Conservation (phyloP, 2,888 invertebrate species). For the Xestia xanthographa region DNA sequence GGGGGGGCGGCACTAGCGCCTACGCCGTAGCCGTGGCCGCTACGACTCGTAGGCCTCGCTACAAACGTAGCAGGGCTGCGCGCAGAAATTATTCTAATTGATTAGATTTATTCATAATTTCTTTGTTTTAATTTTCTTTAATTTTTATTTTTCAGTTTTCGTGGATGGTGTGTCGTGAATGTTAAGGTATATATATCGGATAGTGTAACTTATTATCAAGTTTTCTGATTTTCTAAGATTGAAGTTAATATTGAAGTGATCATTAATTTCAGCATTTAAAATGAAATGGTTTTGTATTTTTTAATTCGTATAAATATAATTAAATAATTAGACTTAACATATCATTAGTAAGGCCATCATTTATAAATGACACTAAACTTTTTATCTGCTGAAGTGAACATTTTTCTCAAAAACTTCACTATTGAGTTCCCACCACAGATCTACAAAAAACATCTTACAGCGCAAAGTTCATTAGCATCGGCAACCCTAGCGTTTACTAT, state of each 20-base stretch:
- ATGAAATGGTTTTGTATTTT: background rate
- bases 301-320: background rate
- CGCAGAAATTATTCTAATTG: conserved; percentile 63
- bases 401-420: conserved; percentile 8
- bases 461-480: conserved; percentile 88
- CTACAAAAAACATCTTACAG: conserved; percentile 74
- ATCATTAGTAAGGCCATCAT: background rate
- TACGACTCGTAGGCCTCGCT: conserved; percentile 77
- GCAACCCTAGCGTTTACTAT: conserved; percentile 88
- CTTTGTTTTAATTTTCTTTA: conserved; percentile 14
- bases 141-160: background rate
- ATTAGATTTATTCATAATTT: conserved; percentile 63
- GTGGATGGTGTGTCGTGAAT: rapidly evolving
- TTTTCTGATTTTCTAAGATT: background rate
- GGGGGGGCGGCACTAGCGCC: conserved; percentile 78
- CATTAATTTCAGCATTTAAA: background rate
- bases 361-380: no score
- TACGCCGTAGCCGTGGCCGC: conserved; percentile 79
- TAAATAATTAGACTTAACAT: background rate
- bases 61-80: conserved; percentile 74
- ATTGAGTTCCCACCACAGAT: conserved; percentile 62
- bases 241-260: background rate
- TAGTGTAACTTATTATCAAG: background rate
- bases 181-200: background rate
- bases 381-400: no score